Conservation (phyloP, 2,113 vertebrate genomes). For the Passer montanus region DNA sequence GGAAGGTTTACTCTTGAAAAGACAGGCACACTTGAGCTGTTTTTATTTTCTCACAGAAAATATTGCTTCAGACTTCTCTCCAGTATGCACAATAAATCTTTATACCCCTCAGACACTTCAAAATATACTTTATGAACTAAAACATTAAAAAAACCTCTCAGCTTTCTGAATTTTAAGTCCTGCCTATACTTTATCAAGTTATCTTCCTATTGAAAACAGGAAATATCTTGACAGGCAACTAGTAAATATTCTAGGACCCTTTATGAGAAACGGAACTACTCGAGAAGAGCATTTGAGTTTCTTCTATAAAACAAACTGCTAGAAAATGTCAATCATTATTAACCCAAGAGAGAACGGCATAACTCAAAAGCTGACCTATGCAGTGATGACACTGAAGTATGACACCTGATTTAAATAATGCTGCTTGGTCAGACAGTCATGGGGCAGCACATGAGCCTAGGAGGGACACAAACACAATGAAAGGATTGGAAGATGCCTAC, state of each 20-base stretch:
- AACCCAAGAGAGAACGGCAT: not conserved
- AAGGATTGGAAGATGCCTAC: not conserved
- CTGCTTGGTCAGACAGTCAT: not conserved
- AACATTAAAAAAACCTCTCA: not conserved
- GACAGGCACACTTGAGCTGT: not conserved
- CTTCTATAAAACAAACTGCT: not conserved
- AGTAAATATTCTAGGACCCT: not conserved
- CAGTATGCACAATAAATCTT: not conserved
- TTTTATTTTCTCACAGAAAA: not conserved
- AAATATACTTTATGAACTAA: not conserved
- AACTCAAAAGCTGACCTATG: not conserved
- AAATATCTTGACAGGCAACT: not conserved
- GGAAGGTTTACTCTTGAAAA: not conserved
- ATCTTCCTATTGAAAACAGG: not conserved
- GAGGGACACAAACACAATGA: not conserved
- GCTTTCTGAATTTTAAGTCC: not conserved
- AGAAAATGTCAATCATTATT: not conserved
- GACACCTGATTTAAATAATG: not conserved
- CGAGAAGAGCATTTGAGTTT: not conserved
- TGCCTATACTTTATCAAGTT: not conserved
- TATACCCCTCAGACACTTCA: fast-evolving
- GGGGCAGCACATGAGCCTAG: not conserved
- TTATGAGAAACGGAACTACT: not conserved
- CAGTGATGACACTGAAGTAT: not conserved
- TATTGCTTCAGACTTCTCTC: not conserved